Percentiles rank a stretch among this genome's conserved stretches.
These are phyloP conservation scores for Linnaemya vulpina DNA, from an alignment of 2,888 invertebrate species.

Conservation along the genomic window DNA sequence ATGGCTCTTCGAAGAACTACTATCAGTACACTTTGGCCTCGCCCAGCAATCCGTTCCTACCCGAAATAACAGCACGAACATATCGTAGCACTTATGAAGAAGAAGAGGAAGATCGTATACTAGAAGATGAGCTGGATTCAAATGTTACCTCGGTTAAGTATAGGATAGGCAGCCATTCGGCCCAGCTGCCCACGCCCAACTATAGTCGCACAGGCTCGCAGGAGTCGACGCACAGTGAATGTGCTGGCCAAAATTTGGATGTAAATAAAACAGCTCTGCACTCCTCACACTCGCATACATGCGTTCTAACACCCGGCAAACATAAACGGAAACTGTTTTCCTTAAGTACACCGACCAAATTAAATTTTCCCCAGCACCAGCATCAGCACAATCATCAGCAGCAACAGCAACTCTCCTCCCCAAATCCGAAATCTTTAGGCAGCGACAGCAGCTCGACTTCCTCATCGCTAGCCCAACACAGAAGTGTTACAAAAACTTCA, in stretches of 20 bases:
- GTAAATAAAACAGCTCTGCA: conserved; percentile 29
- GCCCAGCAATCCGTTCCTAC: conserved; percentile 82
- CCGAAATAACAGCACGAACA: conserved; percentile 81
- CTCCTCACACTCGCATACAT: conserved; percentile 17
- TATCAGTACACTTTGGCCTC: conserved; percentile 82
- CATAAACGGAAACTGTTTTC: conserved; percentile 81
- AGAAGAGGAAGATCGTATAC: conserved; percentile 71
- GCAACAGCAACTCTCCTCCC: neutral
- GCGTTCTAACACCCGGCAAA: conserved; percentile 78
- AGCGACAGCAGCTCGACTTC: conserved; percentile 31
- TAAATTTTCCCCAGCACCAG: conserved; percentile 74
- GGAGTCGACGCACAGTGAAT: conserved; percentile 78
- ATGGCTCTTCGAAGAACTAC: conserved; percentile 75
- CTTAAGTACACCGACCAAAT: conserved; percentile 78
- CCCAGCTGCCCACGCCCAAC: conserved; percentile 77
- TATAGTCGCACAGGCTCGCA: conserved; percentile 80
- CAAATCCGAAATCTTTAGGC: conserved; percentile 20
- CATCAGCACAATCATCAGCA: conserved; percentile 17
- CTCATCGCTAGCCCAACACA: conserved; percentile 68
- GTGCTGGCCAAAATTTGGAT: conserved; percentile 52
- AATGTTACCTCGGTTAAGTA: conserved; percentile 78
- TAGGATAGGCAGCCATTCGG: conserved; percentile 75
- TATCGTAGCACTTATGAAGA: conserved; percentile 80
- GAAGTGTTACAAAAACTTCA: conserved; percentile 69
- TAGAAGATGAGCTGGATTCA: conserved; percentile 76